Percentiles rank a stretch among this genome's conserved stretches.
phyloP scores from a whole-genome alignment of 1,140 invertebrate genomes.

The Wasmannia auropunctata region DNA sequence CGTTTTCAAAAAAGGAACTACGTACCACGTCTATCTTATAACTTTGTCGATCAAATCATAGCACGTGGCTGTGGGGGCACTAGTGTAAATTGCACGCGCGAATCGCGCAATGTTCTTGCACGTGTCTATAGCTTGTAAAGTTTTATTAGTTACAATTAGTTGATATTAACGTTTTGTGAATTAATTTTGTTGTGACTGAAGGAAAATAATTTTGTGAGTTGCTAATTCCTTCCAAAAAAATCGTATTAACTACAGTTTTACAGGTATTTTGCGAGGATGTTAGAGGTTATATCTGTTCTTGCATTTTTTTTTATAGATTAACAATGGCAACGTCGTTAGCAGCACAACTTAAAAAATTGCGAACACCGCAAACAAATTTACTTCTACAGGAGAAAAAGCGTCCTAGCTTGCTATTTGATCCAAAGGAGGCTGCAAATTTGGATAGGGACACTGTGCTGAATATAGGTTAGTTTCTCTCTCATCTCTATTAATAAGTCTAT shows the following conservation, averaged over 20 bases:
- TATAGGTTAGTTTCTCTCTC: constrained; percentile 87
- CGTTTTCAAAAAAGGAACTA: no score
- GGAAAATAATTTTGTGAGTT: neutral
- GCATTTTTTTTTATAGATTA: constrained; percentile 3
- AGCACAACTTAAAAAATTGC: constrained; percentile 92
- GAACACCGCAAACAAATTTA: constrained; percentile 91
- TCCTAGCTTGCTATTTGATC: constrained; percentile 94
- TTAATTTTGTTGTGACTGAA: neutral
- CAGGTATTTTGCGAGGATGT: neutral
- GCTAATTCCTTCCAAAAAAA: neutral
- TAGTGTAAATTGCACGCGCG: no score
- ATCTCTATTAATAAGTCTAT: neutral
- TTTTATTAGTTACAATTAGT: neutral
- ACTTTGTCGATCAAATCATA: no score
- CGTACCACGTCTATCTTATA: no score
- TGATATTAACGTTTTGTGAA: neutral
- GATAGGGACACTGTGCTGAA: constrained; percentile 93
- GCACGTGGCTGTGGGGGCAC: no score
- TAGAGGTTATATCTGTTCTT: neutral
- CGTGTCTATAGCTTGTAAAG: neutral
- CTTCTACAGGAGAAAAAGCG: constrained; percentile 89
- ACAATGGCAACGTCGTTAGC: constrained; percentile 91
- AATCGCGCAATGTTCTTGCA: no score
- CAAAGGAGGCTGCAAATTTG: constrained; percentile 94
- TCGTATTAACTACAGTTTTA: neutral